Percentiles rank a stretch among this genome's conserved stretches.
These are phyloP conservation scores for Bombus fervidus DNA, from an alignment of 1,140 invertebrate species.

Conservation along the genomic window DNA sequence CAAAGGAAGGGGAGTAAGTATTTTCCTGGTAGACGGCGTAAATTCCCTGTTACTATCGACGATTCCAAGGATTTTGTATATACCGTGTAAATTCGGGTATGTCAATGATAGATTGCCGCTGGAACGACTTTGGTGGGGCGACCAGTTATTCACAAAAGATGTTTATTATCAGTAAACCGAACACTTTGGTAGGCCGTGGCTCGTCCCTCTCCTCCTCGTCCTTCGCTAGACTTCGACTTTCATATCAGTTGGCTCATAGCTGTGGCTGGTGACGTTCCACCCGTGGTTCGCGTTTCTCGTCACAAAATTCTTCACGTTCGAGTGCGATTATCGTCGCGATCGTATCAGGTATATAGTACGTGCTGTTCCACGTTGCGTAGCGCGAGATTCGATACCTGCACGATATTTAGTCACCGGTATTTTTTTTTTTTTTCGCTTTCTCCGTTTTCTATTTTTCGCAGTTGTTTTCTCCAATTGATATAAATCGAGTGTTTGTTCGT, in stretches of 20 bases:
- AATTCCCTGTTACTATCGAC: neutral
- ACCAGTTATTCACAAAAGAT: conserved; percentile 54
- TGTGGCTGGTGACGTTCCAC: conserved; percentile 43
- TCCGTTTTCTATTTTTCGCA: neutral
- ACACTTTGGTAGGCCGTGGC: conserved; percentile 35
- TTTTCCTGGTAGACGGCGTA: neutral
- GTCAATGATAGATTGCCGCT: conserved; percentile 30
- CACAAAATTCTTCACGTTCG: conserved; percentile 12
- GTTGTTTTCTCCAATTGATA: neutral
- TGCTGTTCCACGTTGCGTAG: neutral
- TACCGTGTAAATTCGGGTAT: conserved; percentile 41
- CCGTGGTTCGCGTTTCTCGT: neutral
- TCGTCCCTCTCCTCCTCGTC: conserved; percentile 24
- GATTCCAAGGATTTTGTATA: conserved; percentile 30
- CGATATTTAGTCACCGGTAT: too few relatives aligned
- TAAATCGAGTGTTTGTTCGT: neutral
- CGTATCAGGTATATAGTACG: neutral
- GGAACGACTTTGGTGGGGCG: neutral
- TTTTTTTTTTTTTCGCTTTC: too few relatives aligned
- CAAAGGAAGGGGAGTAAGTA: neutral
- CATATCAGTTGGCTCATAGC: conserved; percentile 56
- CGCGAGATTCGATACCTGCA: neutral
- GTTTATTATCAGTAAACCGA: conserved; percentile 70
- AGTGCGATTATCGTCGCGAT: conserved; percentile 20
- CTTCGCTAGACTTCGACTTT: conserved; percentile 49